These are phyloP conservation scores for Laterallus jamaicensis DNA, from an alignment of 2,113 vertebrate species.

Conservation along the genomic window DNA sequence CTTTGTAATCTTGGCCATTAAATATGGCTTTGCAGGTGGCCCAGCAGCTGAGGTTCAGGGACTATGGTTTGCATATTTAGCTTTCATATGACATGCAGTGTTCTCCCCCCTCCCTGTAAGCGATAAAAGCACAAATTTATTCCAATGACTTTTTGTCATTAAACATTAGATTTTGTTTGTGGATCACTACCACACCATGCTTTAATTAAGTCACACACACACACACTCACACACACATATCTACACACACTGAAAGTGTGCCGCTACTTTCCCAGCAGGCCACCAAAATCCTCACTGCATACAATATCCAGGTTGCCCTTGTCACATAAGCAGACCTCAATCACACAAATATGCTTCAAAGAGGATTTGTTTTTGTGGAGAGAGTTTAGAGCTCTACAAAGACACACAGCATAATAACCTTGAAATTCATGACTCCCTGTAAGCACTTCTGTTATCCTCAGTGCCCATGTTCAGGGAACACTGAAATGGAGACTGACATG, in stretches of 20 bases:
- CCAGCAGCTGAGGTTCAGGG: constrained; percentile 72
- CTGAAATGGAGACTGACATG: neutral
- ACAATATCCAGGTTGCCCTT: constrained; percentile 44
- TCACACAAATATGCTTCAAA: constrained; percentile 55
- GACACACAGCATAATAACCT: constrained; percentile 12
- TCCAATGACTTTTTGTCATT: constrained; percentile 72
- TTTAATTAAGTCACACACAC: constrained; percentile 33
- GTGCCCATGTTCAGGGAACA: neutral
- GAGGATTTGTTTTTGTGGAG: constrained; percentile 34
- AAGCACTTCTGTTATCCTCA: neutral
- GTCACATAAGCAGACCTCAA: constrained; percentile 50
- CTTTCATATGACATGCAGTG: constrained; percentile 67
- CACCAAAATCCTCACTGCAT: constrained; percentile 17
- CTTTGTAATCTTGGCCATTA: constrained; percentile 83
- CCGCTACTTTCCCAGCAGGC: constrained; percentile 42
- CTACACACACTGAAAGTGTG: constrained; percentile 1
- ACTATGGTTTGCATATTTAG: constrained; percentile 78
- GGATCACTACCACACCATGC: constrained; percentile 12
- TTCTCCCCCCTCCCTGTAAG: constrained; percentile 65
- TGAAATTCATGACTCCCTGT: neutral
- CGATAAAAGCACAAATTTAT: constrained; percentile 72
- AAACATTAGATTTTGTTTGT: constrained; percentile 52
- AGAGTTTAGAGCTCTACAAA: constrained; percentile 22
- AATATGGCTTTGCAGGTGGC: constrained; percentile 81
- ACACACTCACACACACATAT: neutral